Base-by-base conservation (phyloP, 2,113 vertebrate genomes). In the Toxotes chatareus region DNA sequence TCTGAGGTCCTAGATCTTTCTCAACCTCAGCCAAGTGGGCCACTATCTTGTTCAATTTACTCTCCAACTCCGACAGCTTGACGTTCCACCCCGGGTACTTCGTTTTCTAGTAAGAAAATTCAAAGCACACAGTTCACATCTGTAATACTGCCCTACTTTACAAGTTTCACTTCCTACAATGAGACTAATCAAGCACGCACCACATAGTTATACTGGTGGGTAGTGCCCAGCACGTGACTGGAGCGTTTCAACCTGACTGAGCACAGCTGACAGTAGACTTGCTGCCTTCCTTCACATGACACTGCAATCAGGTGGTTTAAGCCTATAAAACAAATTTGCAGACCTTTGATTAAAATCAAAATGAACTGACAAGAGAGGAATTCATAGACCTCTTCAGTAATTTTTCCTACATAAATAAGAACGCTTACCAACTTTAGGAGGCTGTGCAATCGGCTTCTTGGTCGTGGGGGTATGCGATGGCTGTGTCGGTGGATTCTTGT, bases 181-280 rank as follows among this genome's bases (percentile, higher is more conserved):
- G 38, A 31, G 0, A 42, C 17, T 67, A 16, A n/a, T 38, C 1
- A 62, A 17, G 6, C 5, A 86, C 89, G 0, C 9, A 93, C 93
- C 90, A 93, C 61, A 19, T 87, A 94, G 6, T 85, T 85, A 4
- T 21, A 42, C 5, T 47, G 67, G 81, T 94, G 93, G 4, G 0
- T 6, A 0, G 0, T 4, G 34, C 9, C 32, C 1, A 0, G 34
- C 2, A 56, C 9, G 46, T 93, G 92, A 59, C 6, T 49, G 16
- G 79, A 72, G 0, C 0, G 0, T 9, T 5, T 46, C 68, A 94
- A 4, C 68, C 34, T 73, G 31, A 87, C 40, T 12, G 72, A 80
- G 68, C 93, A 94, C 31, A 92, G 79, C 57, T 34, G 56, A 80
- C 93, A 94, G 83, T 84, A 94, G 66, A 72, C 36, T 14, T 91